A percentile compares a stretch with the other conserved stretches of the same genome.
These are phyloP conservation scores for Rhegmatorhina hoffmannsi DNA, from an alignment of 2,113 vertebrate species.

Conservation along the genomic window DNA sequence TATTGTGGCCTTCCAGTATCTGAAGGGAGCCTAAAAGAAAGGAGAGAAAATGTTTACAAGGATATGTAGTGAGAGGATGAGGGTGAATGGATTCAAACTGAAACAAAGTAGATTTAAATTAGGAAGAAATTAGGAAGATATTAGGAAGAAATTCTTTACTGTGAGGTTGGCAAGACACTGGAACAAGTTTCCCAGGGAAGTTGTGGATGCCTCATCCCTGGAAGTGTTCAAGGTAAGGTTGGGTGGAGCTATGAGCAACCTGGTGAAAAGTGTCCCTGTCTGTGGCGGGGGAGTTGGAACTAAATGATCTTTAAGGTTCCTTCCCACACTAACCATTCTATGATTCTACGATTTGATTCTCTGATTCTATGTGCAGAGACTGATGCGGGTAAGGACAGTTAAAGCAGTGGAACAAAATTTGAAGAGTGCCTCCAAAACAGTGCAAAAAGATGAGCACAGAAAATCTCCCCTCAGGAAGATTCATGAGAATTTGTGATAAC, in stretches of 20 bases:
- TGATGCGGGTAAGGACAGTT: not conserved
- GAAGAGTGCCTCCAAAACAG: not conserved
- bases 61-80: not conserved
- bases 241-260: not conserved
- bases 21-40: not conserved
- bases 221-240: not conserved
- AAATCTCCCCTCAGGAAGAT: not conserved
- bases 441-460: not conserved
- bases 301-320: not conserved
- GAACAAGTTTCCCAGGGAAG: not conserved
- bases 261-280: not conserved
- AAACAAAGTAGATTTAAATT: not conserved
- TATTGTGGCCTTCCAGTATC: not conserved
- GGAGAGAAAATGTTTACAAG: not conserved
- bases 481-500: not conserved
- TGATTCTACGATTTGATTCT: not conserved
- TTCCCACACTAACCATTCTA: not conserved
- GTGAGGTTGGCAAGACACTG: not conserved
- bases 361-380: not conserved
- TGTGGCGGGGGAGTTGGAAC: fast-evolving
- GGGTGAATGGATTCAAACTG: not conserved
- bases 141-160: not conserved
- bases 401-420: not conserved
- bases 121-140: too few species aligned
- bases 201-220: not conserved